These are phyloP conservation scores for Tragopan temminckii DNA, from an alignment of 2,797 vertebrate species.

Conservation along the genomic window DNA sequence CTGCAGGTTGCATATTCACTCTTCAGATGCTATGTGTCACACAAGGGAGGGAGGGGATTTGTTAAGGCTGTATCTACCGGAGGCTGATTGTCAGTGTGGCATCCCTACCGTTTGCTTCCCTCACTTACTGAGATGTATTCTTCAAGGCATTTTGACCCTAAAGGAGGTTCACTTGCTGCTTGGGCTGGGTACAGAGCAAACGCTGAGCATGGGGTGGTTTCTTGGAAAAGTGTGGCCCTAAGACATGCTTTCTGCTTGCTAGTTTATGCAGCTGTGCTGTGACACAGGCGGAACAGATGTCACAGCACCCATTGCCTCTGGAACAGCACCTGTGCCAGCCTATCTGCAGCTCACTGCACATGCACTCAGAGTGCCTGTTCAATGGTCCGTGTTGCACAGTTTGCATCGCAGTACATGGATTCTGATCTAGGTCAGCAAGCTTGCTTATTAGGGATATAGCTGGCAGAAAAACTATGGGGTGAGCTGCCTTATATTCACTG, in stretches of 20 bases:
- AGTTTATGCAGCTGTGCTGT: neutral
- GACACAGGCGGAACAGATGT: neutral
- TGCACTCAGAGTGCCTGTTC: neutral
- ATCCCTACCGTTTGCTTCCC: neutral
- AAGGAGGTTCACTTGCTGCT: neutral
- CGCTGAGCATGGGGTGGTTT: neutral
- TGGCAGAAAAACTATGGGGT: neutral
- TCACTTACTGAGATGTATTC: neutral
- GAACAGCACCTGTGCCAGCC: rapidly evolving
- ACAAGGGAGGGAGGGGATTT: neutral
- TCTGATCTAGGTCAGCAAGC: neutral
- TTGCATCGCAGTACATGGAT: neutral
- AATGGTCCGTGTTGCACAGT: rapidly evolving
- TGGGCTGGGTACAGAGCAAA: neutral
- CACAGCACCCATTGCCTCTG: rapidly evolving
- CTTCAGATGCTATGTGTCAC: neutral
- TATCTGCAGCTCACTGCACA: neutral
- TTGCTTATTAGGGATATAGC: rapidly evolving
- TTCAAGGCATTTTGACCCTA: neutral
- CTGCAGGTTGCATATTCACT: rapidly evolving
- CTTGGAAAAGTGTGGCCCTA: neutral
- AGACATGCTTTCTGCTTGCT: rapidly evolving
- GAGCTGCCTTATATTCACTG: neutral
- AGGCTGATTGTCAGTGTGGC: neutral
- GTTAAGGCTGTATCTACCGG: neutral